Base-by-base conservation (phyloP, 2,797 vertebrate species). In the Enteromius treurensis region DNA sequence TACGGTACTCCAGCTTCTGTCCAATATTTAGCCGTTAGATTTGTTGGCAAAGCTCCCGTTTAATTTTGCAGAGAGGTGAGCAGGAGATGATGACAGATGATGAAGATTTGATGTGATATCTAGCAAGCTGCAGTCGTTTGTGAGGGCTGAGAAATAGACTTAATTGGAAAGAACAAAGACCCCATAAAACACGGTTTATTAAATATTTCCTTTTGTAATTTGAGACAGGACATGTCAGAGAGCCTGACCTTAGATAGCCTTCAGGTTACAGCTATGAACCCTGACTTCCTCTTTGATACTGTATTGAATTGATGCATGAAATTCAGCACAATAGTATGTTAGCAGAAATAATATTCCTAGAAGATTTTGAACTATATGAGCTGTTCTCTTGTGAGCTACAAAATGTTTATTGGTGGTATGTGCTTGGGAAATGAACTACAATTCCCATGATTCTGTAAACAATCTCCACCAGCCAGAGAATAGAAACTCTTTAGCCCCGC, bases 61-160 rank as follows among this genome's bases (percentile, higher is more conserved):
- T 55, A 75, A 74, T 55, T 75, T 75, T 53, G 49, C 19, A 0
- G 47, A 34, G 70, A 74, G 29, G 47, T 53, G 71, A 53, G 3
- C 19, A 34, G 70, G 26, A 51, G 45, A 21, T 32, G 49, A 73
- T 73, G 70, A 6, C 26, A 51, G 70, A 73, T 29, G 26, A 73
- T 32, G 45, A 73, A 73, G 70, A 73, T 73, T 51, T 51, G 45
- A 51, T 73, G 70, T 73, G 70, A 51, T 73, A 29, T 73, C 26
- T 73, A 51, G 70, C 45, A 51, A 45, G 70, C 45, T 73, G 45
- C 45, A 19, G 17, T 73, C 9, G 21, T 51, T 73, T 73, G 45
- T 15, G 17, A 73, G 45, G 26, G 45, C 26, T 73, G 45, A 32
- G 26, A 73, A 51, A 73, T 32, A 13, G 26, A 11, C 9, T 29